These are phyloP conservation scores for Lathamus discolor DNA, from an alignment of 2,113 vertebrate genomes.

Conservation along the genomic window DNA sequence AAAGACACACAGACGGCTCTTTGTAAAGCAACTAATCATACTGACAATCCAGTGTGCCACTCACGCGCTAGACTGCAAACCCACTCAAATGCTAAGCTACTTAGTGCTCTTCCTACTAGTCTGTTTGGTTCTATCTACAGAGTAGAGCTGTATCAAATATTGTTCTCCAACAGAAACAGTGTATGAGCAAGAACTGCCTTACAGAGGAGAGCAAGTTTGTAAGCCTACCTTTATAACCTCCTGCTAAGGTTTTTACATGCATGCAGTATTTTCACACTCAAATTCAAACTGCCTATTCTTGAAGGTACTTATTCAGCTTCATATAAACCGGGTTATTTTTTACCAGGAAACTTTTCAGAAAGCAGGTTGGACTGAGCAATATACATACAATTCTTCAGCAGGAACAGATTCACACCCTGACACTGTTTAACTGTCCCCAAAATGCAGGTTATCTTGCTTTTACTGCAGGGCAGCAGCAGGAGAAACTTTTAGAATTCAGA, in stretches of 20 bases:
- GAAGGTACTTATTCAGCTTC: neutral
- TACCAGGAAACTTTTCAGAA: neutral
- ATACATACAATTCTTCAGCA: neutral
- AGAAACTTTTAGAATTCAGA: neutral
- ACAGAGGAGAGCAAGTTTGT: neutral
- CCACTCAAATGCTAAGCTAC: neutral
- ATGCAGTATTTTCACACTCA: neutral
- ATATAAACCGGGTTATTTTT: neutral
- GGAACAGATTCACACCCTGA: neutral
- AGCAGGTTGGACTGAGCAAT: neutral
- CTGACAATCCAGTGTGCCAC: rapidly evolving
- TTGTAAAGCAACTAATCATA: neutral
- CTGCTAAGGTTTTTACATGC: neutral
- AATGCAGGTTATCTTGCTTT: neutral
- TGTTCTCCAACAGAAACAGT: neutral
- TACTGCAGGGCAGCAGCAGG: neutral
- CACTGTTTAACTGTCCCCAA: neutral
- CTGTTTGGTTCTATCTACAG: neutral
- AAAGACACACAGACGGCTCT: rapidly evolving
- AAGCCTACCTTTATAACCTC: neutral
- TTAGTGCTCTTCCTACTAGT: neutral
- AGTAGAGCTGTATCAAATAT: neutral
- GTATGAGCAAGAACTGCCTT: neutral
- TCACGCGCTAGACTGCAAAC: neutral
- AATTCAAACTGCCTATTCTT: neutral